Conservation (phyloP, 2,888 invertebrate species). For the Lasioglossum vierecki region DNA sequence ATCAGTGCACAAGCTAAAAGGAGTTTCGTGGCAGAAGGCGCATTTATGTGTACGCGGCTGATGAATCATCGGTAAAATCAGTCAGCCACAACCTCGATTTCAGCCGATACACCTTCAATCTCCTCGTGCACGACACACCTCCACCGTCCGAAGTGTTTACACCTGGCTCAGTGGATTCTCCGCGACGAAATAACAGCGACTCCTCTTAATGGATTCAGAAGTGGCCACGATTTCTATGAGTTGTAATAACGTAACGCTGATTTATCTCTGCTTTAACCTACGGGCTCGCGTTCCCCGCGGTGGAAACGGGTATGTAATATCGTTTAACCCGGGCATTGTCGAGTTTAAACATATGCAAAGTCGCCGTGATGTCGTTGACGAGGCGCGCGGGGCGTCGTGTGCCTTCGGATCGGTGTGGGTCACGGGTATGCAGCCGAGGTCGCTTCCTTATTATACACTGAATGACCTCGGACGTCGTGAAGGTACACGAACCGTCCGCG, state of each 20-base stretch:
- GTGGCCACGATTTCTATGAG: constrained; percentile 78
- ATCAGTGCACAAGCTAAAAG: not conserved
- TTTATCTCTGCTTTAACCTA: constrained; percentile 79
- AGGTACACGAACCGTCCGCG: constrained; percentile 19
- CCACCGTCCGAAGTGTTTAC: constrained; percentile 34
- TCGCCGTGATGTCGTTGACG: constrained; percentile 77
- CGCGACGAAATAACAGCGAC: constrained; percentile 60
- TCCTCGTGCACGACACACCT: not conserved
- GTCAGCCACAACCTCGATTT: constrained; percentile 65
- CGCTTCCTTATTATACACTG: constrained; percentile 75
- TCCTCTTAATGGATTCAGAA: constrained; percentile 76
- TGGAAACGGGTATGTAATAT: constrained; percentile 75
- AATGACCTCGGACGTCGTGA: constrained; percentile 37
- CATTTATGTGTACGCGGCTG: constrained; percentile 57
- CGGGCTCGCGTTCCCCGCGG: constrained; percentile 60
- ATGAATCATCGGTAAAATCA: constrained; percentile 70
- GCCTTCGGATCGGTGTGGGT: constrained; percentile 60
- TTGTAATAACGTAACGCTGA: constrained; percentile 79
- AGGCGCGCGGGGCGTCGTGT: constrained; percentile 60
- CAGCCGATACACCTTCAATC: constrained; percentile 19
- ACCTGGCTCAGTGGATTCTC: constrained; percentile 57
- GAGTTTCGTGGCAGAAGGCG: constrained; percentile 15
- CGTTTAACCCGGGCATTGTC: constrained; percentile 80
- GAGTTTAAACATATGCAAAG: constrained; percentile 80
- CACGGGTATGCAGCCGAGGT: constrained; percentile 63